These are phyloP conservation scores for Aplodontia rufa DNA, from an alignment of 2,113 vertebrate genomes.

Conservation along the genomic window DNA sequence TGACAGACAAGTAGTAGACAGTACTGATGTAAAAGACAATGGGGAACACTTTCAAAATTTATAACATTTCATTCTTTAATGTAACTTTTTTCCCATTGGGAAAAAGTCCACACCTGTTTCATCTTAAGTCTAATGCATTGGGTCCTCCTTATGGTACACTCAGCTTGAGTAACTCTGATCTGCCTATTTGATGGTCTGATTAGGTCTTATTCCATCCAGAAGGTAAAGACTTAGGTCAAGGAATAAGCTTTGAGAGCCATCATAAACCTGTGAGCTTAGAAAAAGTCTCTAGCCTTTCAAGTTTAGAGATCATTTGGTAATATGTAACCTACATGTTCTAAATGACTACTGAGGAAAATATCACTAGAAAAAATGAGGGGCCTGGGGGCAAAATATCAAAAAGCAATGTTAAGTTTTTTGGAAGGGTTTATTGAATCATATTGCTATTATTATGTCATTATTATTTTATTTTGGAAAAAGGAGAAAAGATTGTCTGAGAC, in stretches of 20 bases:
- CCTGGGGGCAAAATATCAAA: slow-evolving; percentile 16
- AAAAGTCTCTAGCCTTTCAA: not conserved
- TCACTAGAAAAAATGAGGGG: not conserved
- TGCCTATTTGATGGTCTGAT: not conserved
- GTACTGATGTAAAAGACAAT: not conserved
- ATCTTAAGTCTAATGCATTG: not conserved
- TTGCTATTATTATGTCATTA: not conserved
- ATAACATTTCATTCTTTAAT: not conserved
- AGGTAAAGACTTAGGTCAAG: not conserved
- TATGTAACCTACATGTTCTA: not conserved
- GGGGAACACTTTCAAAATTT: not conserved
- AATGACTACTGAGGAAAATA: not conserved
- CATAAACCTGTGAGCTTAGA: not conserved
- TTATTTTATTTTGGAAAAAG: not conserved
- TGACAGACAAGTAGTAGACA: not conserved
- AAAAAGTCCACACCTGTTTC: slow-evolving; percentile 18
- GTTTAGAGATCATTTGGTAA: not conserved
- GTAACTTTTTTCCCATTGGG: not conserved
- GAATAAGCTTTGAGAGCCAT: not conserved
- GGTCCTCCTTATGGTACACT: not conserved
- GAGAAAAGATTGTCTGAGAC: not conserved
- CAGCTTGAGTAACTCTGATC: not conserved
- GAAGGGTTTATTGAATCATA: not conserved
- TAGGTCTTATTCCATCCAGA: not conserved
- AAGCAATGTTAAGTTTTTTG: not conserved